Evolutionary conservation across 2,797 vertebrate species (phyloP), one percentile per base, ranked within the genome.

Genomic region (Coranthus polyacanthus): DNA sequence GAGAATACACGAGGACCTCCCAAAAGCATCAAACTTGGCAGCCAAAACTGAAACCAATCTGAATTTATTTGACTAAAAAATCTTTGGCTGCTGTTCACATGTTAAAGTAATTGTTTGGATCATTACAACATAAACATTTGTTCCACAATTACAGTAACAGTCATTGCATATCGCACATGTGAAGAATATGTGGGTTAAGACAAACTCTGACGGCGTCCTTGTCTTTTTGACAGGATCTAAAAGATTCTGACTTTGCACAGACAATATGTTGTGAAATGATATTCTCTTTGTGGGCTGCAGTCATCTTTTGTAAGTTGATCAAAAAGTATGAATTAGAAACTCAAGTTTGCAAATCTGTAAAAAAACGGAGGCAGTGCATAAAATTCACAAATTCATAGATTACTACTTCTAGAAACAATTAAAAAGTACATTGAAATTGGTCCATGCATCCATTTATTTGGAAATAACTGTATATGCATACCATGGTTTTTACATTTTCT

Each of bases 1-100:
- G 59, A 59, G 63, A 70, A 75, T 47, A 63, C 68, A 64, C 4
- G 2, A 67, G 54, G 55, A 54, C 50, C 20, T 72, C 57, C 26
- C 51, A 12, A 45, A n/a, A 51, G 37, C 70, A 70, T 78, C 63
- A 78, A 52, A 59, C 34, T 37, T 75, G 58, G 24, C 69, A 82
- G 70, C 39, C 22, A 56, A 53, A 47, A 62, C 44, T 64, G 50
- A 78, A 72, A 53, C 47, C 60, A 5, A 3, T 71, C 57, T 24
- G 26, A 49, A 55, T 46, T 18, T 50, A 59, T 66, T 56, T 68
- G 13, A 17, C 47, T 78, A 57, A 41, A 51, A 45, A 41, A 21
- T 50, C 37, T 63, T 60, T 79, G 36, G 29, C 38, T 57, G 69
- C 34, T 67, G 16, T 8, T 17, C 42, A 55, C 42, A 70, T 11